Evolutionary conservation across 2,797 vertebrate genomes (phyloP).

Genomic region (Cirrhinus molitorella): DNA sequence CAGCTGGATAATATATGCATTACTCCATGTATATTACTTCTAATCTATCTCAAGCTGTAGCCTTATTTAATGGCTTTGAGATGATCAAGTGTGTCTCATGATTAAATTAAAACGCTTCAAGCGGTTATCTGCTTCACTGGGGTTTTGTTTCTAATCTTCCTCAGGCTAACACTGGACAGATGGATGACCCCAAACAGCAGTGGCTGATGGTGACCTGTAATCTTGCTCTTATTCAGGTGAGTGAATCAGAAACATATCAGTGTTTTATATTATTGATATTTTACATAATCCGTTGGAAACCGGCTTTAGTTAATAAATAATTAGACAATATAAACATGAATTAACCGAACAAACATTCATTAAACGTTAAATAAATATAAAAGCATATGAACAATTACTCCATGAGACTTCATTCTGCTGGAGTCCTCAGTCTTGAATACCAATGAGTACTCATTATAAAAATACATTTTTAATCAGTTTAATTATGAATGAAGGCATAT

Average conservation of each 20-base stretch:
- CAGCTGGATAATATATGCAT: neutral
- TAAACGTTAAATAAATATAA: neutral
- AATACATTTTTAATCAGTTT: slow-evolving; percentile 4
- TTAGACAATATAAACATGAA: slow-evolving; percentile 15
- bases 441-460: slow-evolving; percentile 29
- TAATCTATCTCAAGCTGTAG: neutral
- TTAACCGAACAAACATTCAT: slow-evolving; percentile 10
- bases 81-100: neutral
- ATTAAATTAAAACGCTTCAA: slow-evolving; percentile 12
- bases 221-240: slow-evolving; percentile 96
- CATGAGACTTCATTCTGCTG: slow-evolving; percentile 7
- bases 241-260: neutral
- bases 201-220: slow-evolving; percentile 92
- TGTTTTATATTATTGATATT: neutral
- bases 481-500: slow-evolving; percentile 8
- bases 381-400: slow-evolving; percentile 11
- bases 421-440: slow-evolving; percentile 14
- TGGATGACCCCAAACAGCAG: slow-evolving; percentile 89
- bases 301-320: neutral
- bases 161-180: slow-evolving; percentile 94
- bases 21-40: neutral
- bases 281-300: neutral
- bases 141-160: neutral
- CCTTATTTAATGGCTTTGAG: neutral
- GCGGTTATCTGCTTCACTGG: neutral